These are phyloP conservation scores for Ornithoptera alexandrae DNA, from an alignment of 2,888 invertebrate genomes.

Conservation along the genomic window DNA sequence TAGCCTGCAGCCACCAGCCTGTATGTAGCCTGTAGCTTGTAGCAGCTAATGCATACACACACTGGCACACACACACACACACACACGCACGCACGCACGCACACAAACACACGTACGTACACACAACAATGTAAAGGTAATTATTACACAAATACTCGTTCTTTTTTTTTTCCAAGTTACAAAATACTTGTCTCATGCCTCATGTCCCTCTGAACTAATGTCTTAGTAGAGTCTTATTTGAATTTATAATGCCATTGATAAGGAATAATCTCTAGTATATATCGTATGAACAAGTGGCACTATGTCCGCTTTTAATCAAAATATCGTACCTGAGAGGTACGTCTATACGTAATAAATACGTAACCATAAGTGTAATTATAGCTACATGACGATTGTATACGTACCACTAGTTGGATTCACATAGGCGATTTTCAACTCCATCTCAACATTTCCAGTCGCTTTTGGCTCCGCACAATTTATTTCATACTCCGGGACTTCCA, in stretches of 20 bases:
- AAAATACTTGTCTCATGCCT: conserved; percentile 53
- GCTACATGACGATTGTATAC: conserved; percentile 42
- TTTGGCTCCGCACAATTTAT: conserved; percentile 72
- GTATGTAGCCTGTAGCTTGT: no score
- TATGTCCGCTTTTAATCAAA: conserved; percentile 24
- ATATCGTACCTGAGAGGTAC: conserved; percentile 8
- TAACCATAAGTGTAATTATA: conserved; percentile 22
- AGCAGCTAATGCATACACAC: no score
- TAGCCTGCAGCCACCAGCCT: conserved; percentile 47
- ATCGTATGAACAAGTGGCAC: background rate
- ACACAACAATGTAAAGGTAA: conserved; percentile 52
- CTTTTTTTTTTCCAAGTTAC: conserved; percentile 49
- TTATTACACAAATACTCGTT: conserved; percentile 71
- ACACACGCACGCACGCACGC: no score
- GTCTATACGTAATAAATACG: conserved; percentile 9
- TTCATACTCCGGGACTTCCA: conserved; percentile 71
- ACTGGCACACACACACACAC: no score
- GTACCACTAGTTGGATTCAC: conserved; percentile 81
- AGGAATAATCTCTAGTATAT: no score
- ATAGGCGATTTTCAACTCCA: conserved; percentile 82
- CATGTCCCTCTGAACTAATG: conserved; percentile 55
- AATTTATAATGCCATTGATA: conserved; percentile 7
- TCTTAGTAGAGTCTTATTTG: conserved; percentile 58
- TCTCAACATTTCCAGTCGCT: conserved; percentile 72
- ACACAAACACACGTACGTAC: no score